Base-by-base conservation (phyloP, 2,113 vertebrate species). In the Nycticebus coucang region DNA sequence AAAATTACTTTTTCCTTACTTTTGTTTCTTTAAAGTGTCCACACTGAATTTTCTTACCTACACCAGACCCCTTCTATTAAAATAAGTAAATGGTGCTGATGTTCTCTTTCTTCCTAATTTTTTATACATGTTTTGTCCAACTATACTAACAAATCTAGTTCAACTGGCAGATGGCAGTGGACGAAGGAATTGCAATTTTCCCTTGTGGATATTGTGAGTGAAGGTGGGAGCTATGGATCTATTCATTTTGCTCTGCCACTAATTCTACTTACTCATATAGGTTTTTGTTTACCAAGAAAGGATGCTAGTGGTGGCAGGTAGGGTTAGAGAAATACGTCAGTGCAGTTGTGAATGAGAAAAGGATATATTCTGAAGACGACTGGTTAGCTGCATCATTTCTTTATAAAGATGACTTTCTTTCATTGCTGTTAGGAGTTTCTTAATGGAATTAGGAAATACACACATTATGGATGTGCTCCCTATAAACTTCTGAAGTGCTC, bases 91-190 rank as follows among this genome's bases (percentile, higher is more conserved):
- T 4, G 19, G 18, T 33, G 11, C 35, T 60, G 50, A 66, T 93
- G 91, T 95, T 88, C 28, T 78, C n/a, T 85, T 80, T 92, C 55
- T 96, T 95, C 30, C 80, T 89, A 64, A n/a, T 89, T n/a, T n/a
- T 91, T 94, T 41, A 68, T 90, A 92, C 92, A 85, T 74, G 66
- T 37, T 89, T 30, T 83, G 28, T 82, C 15, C 59, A 93, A 35
- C 24, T 53, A 92, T 93, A 45, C 57, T 60, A 78, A 17, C 41
- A 41, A 94, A 81, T 57, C 33, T 77, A 80, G 15, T 75, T 93
- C 53, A 82, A 14, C 62, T 87, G 55, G 72, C 68, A 96, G 60
- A 75, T 92, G 41, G 33, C 62, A 60, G 17, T 72, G 26, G 21
- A 87, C 14, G 75, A 78, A 88, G 30, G 7, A 79, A 92, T 79